Evolutionary conservation across 2,888 invertebrate species (phyloP).

Genomic region (Oxycera nigricornis): DNA sequence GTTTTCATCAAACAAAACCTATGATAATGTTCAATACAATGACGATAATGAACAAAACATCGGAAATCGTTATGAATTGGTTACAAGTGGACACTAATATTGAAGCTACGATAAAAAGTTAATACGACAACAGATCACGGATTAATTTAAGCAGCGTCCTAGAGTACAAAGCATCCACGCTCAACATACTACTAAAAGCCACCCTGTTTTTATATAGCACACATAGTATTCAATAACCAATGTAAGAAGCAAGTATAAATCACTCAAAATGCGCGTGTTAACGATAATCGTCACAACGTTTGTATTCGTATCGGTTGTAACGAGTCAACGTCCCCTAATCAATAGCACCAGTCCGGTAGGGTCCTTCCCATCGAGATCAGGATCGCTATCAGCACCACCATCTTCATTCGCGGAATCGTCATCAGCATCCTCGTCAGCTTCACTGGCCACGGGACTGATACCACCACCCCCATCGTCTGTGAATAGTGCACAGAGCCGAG

Average conservation of each 20-base stretch:
- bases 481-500: slow-evolving; percentile 20
- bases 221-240: slow-evolving; percentile 9
- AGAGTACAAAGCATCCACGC: slow-evolving; percentile 23
- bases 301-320: slow-evolving; percentile 40
- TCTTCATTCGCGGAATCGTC: not conserved
- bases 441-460: not conserved
- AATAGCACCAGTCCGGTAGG: slow-evolving; percentile 30
- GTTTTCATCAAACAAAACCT: not conserved
- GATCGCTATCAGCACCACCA: not conserved
- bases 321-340: slow-evolving; percentile 44
- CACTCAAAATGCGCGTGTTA: slow-evolving; percentile 18
- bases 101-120: slow-evolving; percentile 4
- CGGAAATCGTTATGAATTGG: not conserved
- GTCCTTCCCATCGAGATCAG: not conserved
- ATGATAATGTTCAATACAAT: not conserved
- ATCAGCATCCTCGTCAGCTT: not conserved
- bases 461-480: not conserved
- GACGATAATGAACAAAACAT: not conserved
- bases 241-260: slow-evolving; percentile 11
- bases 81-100: slow-evolving; percentile 1
- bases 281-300: slow-evolving; percentile 36
- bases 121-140: slow-evolving; percentile 11
- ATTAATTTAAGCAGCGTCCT: slow-evolving; percentile 14
- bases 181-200: not conserved
- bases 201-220: not conserved